These are phyloP conservation scores for Pyrgilauda ruficollis DNA, from an alignment of 2,113 vertebrate genomes.

Conservation along the genomic window DNA sequence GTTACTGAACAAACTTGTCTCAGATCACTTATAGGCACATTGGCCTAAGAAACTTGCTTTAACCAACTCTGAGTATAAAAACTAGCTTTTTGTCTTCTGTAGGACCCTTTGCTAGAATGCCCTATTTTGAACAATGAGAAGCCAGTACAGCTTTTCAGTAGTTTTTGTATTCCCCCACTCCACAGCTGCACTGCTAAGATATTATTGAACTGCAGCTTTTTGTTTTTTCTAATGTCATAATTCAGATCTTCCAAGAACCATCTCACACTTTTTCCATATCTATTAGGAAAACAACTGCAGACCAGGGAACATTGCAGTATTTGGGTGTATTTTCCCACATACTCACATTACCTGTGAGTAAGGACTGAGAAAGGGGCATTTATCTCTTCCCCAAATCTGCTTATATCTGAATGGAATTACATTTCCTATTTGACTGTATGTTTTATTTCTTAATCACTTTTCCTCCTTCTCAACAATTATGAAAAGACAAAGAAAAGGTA, in stretches of 20 bases:
- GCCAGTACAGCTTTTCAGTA: neutral
- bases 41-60: neutral
- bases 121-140: neutral
- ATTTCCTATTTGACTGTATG: neutral
- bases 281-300: neutral
- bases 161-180: neutral
- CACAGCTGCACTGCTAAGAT: neutral
- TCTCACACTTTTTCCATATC: neutral
- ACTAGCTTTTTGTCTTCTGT: neutral
- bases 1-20: neutral
- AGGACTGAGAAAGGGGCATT: neutral
- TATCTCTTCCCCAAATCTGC: neutral
- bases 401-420: neutral
- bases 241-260: neutral
- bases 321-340: neutral
- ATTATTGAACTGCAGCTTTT: neutral
- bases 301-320: neutral
- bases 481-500: neutral
- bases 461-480: neutral
- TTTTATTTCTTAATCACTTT: neutral
- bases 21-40: neutral
- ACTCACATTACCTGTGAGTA: neutral
- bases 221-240: neutral
- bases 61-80: neutral
- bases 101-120: neutral